Percentiles rank a stretch among this genome's conserved stretches.
These are phyloP conservation scores for Smittia sp. DNA, from an alignment of 2,888 invertebrate genomes.

Conservation along the genomic window DNA sequence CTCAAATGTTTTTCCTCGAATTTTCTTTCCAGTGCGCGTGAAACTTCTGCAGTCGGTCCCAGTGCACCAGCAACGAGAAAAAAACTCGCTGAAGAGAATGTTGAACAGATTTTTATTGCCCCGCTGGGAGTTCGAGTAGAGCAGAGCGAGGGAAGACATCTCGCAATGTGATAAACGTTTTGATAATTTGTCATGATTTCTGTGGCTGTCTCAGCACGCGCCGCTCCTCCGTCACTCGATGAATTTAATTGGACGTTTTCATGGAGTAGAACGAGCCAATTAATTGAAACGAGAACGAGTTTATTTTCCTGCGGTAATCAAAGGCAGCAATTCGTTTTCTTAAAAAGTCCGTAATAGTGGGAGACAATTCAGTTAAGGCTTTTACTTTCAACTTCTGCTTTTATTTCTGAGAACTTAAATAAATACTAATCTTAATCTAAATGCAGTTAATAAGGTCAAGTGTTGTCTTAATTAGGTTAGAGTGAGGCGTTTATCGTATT, in stretches of 20 bases:
- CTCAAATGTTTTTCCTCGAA: too few relatives aligned
- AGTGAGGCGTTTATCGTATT: constrained; percentile 45
- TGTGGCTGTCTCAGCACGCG: not conserved
- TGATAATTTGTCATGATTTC: not conserved
- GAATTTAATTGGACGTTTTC: constrained; percentile 3
- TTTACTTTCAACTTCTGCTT: not conserved
- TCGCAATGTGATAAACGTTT: constrained; percentile 7
- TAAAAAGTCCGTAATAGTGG: not conserved
- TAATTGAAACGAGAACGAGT: too few relatives aligned
- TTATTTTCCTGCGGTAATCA: too few relatives aligned
- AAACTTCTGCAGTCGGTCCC: too few relatives aligned
- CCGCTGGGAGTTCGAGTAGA: not conserved
- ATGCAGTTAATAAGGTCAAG: constrained; percentile 26
- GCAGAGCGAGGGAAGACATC: not conserved
- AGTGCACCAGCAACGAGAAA: too few relatives aligned
- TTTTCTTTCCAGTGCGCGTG: too few relatives aligned
- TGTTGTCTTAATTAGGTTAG: too few relatives aligned
- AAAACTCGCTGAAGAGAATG: not conserved
- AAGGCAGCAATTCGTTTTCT: not conserved
- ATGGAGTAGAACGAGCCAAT: not conserved
- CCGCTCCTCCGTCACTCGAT: not conserved
- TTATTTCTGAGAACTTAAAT: not conserved
- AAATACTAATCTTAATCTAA: not conserved
- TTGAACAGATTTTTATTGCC: constrained; percentile 4
- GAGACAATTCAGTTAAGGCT: not conserved